Evolutionary conservation across 2,888 invertebrate species (phyloP).

Genomic region (Pocota personata): DNA sequence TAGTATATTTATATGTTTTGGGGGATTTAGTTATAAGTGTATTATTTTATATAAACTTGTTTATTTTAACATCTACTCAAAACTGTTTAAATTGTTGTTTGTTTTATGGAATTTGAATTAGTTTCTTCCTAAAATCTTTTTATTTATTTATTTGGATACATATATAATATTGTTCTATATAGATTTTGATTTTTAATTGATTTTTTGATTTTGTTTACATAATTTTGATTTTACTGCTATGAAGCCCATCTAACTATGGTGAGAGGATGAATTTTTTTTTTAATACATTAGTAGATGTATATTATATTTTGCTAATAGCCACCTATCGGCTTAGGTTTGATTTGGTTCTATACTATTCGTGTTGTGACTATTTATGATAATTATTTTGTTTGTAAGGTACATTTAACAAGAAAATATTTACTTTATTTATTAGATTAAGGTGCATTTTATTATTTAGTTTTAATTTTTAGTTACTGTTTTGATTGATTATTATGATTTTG

Average conservation of each 20-base stretch:
- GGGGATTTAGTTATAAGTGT: slow-evolving; percentile 20
- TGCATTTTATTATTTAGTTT: slow-evolving; percentile 43
- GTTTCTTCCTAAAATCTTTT: slow-evolving; percentile 31
- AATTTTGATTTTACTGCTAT: slow-evolving; percentile 82
- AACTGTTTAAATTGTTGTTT: slow-evolving; percentile 31
- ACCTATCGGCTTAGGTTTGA: slow-evolving; percentile 54
- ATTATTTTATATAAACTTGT: slow-evolving; percentile 60
- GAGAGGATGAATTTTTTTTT: slow-evolving; percentile 58
- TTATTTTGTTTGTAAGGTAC: slow-evolving; percentile 38
- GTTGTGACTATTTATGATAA: slow-evolving; percentile 46
- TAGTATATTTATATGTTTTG: not conserved
- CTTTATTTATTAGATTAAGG: slow-evolving; percentile 22
- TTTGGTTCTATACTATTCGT: slow-evolving; percentile 41
- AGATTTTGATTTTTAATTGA: slow-evolving; percentile 64
- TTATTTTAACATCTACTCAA: slow-evolving; percentile 47
- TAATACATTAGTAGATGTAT: slow-evolving; percentile 40
- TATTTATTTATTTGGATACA: slow-evolving; percentile 37
- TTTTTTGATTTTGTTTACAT: slow-evolving; percentile 66
- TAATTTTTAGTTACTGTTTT: slow-evolving; percentile 20
- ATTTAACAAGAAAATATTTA: slow-evolving; percentile 48
- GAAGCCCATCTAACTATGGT: slow-evolving; percentile 79
- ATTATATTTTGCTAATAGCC: slow-evolving; percentile 32
- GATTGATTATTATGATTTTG: slow-evolving; percentile 11
- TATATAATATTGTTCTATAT: slow-evolving; percentile 50
- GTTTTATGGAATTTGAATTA: slow-evolving; percentile 55